A percentile compares a stretch with the other conserved stretches of the same genome.
phyloP scores from a whole-genome alignment of 2,888 invertebrate genomes.

The Callimorpha dominula region DNA sequence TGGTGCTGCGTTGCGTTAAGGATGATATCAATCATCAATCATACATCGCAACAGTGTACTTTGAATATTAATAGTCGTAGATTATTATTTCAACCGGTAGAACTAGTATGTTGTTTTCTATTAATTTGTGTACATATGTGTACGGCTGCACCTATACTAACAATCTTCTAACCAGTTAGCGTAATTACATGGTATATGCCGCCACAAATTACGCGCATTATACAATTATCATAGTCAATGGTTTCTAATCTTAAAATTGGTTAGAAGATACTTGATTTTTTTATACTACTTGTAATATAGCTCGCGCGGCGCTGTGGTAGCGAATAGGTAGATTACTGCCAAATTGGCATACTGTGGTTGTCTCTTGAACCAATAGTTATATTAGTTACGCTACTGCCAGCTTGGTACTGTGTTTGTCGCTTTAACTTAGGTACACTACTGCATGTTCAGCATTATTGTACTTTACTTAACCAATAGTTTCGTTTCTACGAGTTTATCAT shows the following conservation, averaged over 20 bases:
- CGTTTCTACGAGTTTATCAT: too few species aligned
- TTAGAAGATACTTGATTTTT: neutral
- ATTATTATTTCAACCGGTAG: constrained; percentile 15
- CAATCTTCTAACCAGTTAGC: constrained; percentile 14
- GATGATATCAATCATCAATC: constrained; percentile 75
- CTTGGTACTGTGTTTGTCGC: too few species aligned
- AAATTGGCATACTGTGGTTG: neutral
- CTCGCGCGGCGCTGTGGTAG: neutral
- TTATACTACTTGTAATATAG: neutral
- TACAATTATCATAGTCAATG: constrained; percentile 22
- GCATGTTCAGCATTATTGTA: too few species aligned
- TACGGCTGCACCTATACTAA: neutral
- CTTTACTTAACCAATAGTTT: too few species aligned
- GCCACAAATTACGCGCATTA: constrained; percentile 29
- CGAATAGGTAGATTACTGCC: neutral
- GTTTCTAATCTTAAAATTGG: constrained; percentile 5
- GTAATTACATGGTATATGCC: constrained; percentile 29
- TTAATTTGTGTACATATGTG: constrained; percentile 9
- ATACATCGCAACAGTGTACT: constrained; percentile 57
- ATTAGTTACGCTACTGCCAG: too few species aligned
- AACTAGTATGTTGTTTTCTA: constrained; percentile 20
- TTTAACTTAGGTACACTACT: too few species aligned
- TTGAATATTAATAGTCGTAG: constrained; percentile 54
- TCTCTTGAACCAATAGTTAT: neutral
- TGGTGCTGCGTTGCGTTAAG: constrained; percentile 44